phyloP scores from a whole-genome alignment of 2,113 vertebrate species.

The Barbus barbus region DNA sequence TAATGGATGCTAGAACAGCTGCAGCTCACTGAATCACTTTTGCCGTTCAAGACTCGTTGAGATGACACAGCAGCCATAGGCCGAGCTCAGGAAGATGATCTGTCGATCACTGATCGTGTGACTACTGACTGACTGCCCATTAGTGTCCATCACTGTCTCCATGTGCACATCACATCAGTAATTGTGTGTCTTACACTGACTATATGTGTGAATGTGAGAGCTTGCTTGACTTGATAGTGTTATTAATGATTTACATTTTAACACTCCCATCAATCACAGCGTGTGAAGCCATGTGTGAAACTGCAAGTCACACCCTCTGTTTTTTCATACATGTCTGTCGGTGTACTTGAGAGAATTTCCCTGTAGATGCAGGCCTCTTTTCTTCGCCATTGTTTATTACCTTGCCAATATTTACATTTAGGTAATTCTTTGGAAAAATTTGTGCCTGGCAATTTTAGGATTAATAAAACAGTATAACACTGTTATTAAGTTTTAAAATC shows the following conservation, averaged over 20 bases:
- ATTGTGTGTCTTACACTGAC: conserved; percentile 40
- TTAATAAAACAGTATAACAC: background rate
- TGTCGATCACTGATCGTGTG: conserved; percentile 31
- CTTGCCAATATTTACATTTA: background rate
- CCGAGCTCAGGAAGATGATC: conserved; percentile 9
- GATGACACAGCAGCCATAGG: conserved; percentile 15
- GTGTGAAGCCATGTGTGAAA: conserved; percentile 35
- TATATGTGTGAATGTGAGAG: conserved; percentile 27
- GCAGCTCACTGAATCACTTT: background rate
- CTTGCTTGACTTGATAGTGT: conserved; percentile 42
- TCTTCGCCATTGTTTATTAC: background rate
- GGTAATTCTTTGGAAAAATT: background rate
- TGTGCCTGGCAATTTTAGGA: background rate
- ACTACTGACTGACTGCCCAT: conserved; percentile 39
- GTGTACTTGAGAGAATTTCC: conserved; percentile 9
- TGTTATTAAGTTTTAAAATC: no score
- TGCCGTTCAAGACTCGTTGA: no score
- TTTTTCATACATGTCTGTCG: background rate
- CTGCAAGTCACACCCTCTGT: conserved; percentile 22
- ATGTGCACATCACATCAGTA: conserved; percentile 6
- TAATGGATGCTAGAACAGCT: background rate
- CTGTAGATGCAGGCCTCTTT: background rate
- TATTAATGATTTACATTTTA: conserved; percentile 53
- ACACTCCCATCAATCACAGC: conserved; percentile 49
- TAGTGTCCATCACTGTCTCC: conserved; percentile 26